These are phyloP conservation scores for Pseudorasbora parva DNA, from an alignment of 2,113 vertebrate genomes.

Conservation along the genomic window DNA sequence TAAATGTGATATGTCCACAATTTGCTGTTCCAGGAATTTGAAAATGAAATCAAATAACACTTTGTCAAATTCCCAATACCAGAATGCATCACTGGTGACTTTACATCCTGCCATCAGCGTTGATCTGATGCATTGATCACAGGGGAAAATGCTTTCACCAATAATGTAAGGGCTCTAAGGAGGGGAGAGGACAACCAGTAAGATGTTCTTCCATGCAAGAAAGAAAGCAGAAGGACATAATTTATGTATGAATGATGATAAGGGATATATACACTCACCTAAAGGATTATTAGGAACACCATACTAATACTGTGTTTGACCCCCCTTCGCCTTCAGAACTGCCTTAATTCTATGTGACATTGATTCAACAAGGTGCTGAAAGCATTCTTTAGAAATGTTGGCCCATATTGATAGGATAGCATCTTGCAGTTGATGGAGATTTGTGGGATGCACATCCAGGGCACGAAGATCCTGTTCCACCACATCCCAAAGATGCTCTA, in stretches of 20 bases:
- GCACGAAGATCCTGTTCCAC: too few relatives aligned
- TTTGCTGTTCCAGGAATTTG: background rate
- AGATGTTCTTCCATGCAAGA: background rate
- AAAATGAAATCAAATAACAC: constrained; percentile 21
- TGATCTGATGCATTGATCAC: constrained; percentile 53
- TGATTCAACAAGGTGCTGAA: too few relatives aligned
- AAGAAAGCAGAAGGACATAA: background rate
- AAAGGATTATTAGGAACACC: too few relatives aligned
- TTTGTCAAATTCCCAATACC: background rate
- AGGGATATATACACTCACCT: too few relatives aligned
- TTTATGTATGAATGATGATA: background rate
- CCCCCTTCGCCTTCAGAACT: too few relatives aligned
- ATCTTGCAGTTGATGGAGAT: too few relatives aligned
- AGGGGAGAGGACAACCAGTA: background rate
- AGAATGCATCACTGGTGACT: background rate
- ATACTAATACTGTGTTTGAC: too few relatives aligned
- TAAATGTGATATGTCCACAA: background rate
- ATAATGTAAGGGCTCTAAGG: background rate
- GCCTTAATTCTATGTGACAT: too few relatives aligned
- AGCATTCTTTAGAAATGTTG: too few relatives aligned
- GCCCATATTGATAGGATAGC: too few relatives aligned
- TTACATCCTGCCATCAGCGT: background rate
- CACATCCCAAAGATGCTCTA: too few relatives aligned
- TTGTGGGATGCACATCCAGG: too few relatives aligned
- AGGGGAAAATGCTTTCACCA: constrained; percentile 18